Base-by-base conservation (phyloP, 2,888 invertebrate genomes). In the Drosophila lutescens region DNA sequence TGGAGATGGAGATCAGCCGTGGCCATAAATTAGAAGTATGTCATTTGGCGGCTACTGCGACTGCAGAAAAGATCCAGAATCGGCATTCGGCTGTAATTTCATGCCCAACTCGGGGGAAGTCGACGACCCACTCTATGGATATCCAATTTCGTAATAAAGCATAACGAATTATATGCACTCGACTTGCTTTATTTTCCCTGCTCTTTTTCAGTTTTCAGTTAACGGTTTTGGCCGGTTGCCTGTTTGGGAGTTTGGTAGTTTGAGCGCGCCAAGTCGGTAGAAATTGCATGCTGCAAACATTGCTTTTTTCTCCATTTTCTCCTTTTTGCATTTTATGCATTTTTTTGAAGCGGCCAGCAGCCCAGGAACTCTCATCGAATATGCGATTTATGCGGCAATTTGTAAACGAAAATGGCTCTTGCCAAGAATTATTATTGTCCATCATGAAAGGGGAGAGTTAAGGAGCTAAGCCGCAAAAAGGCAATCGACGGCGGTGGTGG, bases 321-420 rank as follows among this genome's bases (percentile, higher is more conserved):
- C 30, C 40, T 62, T 68, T 74, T 78, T 72, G 78, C 75, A 78
- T 82, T 77, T 82, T 75, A 71, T 86, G 75, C 80, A 78, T 74
- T 49, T 78, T 23, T 78, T 23, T 51, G 47, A 34, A 61, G 62
- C 61, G 15, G 15, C 32, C 46, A 47, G 51, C 57, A 56, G 61
- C 83, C 71, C 70, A 72, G 61, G 68, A 80, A 81, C 77, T 87
- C 83, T 85, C 85, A 85, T 87, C 88, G 87, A 87, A 85, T 85
- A 86, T 85, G 88, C 85, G 88, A 85, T 87, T 85, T 87, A 85
- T 85, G 85, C 85, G 88, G 85, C 85, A 85, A 85, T 85, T 85
- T 85, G 85, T 85, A 85, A 86, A 88, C 88, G 88, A 87, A 85
- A 85, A 85, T 87, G 85, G 88, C 77, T 87, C 86, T 88, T 86